Conservation (phyloP, 2,888 invertebrate genomes). For the Drosophila cognata region DNA sequence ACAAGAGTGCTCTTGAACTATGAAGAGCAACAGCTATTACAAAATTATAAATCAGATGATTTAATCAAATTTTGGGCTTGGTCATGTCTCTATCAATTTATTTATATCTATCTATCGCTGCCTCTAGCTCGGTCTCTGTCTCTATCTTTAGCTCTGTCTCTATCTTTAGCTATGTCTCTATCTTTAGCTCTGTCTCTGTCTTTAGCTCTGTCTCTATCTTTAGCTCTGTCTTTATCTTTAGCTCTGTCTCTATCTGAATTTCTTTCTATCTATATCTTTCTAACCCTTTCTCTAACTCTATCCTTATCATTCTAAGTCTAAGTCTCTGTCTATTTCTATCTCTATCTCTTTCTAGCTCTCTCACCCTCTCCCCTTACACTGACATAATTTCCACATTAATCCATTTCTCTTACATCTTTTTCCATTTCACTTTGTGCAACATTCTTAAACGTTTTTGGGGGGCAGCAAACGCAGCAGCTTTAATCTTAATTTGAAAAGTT, state of each 20-base stretch:
- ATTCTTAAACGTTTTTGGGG: slow-evolving; percentile 10
- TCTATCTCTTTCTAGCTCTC: background rate
- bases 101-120: background rate
- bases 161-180: background rate
- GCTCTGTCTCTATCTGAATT: background rate
- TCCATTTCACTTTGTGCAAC: background rate
- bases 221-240: fast-evolving
- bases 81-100: background rate
- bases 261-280: background rate
- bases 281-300: background rate
- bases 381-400: background rate
- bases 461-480: background rate
- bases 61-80: background rate
- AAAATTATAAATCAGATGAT: background rate
- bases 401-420: background rate
- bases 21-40: background rate
- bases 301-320: background rate
- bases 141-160: too few relatives aligned
- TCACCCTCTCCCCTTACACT: background rate
- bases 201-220: background rate
- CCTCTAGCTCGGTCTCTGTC: background rate
- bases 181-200: background rate
- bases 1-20: slow-evolving; percentile 9
- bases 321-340: background rate
- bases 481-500: background rate